Percentiles rank a stretch among this genome's conserved stretches.
These are phyloP conservation scores for Gasterosteus aculeatus DNA, from an alignment of 2,113 vertebrate genomes.

Conservation along the genomic window DNA sequence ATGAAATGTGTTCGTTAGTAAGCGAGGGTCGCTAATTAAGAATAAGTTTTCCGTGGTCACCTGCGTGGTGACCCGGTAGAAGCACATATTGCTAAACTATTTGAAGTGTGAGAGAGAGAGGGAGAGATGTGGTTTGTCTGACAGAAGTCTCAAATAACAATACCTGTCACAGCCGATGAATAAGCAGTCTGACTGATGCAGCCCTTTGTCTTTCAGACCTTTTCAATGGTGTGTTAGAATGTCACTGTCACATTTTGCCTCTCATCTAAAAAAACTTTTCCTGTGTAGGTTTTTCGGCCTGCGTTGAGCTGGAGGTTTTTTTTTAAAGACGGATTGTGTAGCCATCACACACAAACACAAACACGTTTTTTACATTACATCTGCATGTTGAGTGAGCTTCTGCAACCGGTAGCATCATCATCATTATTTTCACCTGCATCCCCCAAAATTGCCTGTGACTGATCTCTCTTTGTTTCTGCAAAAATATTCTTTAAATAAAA, in stretches of 20 bases:
- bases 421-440: conserved; percentile 13
- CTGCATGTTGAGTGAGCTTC: too few species aligned
- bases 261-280: conserved; percentile 41
- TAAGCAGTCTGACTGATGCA: conserved; percentile 64
- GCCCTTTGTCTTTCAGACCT: conserved; percentile 70
- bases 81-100: neutral
- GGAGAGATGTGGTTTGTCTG: conserved; percentile 65
- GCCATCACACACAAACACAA: conserved; percentile 48
- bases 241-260: conserved; percentile 46
- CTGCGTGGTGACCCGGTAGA: too few species aligned
- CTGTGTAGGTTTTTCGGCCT: conserved; percentile 13
- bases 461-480: conserved; percentile 25
- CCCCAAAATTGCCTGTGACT: conserved; percentile 36
- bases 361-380: too few species aligned
- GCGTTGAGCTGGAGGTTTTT: conserved; percentile 32
- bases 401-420: too few species aligned
- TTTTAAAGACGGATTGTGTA: conserved; percentile 36
- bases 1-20: too few species aligned
- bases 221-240: conserved; percentile 67
- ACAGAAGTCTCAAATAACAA: conserved; percentile 75
- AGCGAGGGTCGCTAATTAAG: too few species aligned
- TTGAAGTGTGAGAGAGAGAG: neutral
- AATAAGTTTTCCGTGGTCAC: too few species aligned
- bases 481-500: neutral
- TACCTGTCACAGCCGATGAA: conserved; percentile 71